A percentile compares a stretch with the other conserved stretches of the same genome.
phyloP scores from a whole-genome alignment of 2,888 invertebrate species.

The Sthenelais limicola region DNA sequence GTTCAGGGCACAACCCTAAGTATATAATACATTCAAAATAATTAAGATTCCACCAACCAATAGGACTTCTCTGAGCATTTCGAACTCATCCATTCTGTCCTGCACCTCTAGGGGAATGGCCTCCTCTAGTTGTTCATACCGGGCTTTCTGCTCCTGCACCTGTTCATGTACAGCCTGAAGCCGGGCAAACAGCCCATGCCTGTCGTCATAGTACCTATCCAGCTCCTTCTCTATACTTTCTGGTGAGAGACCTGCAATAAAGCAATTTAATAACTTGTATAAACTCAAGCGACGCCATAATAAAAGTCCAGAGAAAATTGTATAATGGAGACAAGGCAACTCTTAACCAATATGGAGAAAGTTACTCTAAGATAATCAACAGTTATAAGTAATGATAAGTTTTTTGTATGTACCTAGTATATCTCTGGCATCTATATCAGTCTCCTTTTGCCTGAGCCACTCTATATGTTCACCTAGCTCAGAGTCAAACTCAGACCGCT shows the following conservation, averaged over 20 bases:
- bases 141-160: conserved; percentile 54
- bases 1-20: too few relatives aligned
- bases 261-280: too few relatives aligned
- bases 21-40: too few relatives aligned
- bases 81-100: conserved; percentile 62
- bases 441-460: conserved; percentile 63
- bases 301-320: too few relatives aligned
- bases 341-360: too few relatives aligned
- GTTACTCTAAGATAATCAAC: too few relatives aligned
- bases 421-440: conserved; percentile 55
- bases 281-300: too few relatives aligned
- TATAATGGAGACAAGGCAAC: too few relatives aligned
- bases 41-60: too few relatives aligned
- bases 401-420: conserved; percentile 42
- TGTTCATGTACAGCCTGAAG: conserved; percentile 50
- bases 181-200: conserved; percentile 45
- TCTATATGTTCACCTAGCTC: conserved; percentile 57
- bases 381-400: too few relatives aligned
- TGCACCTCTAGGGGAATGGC: conserved; percentile 57
- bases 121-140: conserved; percentile 59
- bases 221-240: conserved; percentile 55
- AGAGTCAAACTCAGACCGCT: conserved; percentile 60
- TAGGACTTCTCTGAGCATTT: conserved; percentile 52
- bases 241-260: conserved; percentile 1
- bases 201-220: conserved; percentile 56